A percentile compares a stretch with the other conserved stretches of the same genome.
phyloP scores from a whole-genome alignment of 2,797 vertebrate genomes.

The Tokudaia tokunoshimensis region DNA sequence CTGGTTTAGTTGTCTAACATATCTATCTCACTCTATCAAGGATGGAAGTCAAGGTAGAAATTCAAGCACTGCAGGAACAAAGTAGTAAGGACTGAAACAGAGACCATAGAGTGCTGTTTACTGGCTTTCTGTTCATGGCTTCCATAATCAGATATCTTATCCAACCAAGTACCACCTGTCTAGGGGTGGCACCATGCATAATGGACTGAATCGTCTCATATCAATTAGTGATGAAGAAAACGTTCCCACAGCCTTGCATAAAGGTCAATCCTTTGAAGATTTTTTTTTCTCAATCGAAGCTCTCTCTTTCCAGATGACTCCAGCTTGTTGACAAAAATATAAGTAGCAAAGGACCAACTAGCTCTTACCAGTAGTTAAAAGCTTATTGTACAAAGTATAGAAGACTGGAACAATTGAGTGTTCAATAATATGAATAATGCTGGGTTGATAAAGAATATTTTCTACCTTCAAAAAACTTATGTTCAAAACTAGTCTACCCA shows the following conservation, averaged over 20 bases:
- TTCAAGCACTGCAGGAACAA: neutral
- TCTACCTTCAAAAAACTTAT: neutral
- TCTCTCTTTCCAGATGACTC: neutral
- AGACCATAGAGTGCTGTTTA: no score
- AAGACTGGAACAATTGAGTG: neutral
- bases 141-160: neutral
- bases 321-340: neutral
- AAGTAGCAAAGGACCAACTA: neutral
- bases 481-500: constrained; percentile 46
- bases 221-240: neutral
- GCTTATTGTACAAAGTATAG: neutral
- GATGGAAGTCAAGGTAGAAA: neutral
- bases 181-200: no score
- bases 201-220: neutral
- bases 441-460: neutral
- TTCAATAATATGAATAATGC: neutral
- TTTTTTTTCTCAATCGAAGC: neutral
- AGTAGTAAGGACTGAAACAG: neutral
- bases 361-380: neutral
- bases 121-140: neutral
- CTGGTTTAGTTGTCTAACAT: neutral
- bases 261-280: neutral
- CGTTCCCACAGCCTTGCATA: fast-evolving
- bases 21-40: neutral
- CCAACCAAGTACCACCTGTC: neutral